Evolutionary conservation across 2,888 invertebrate genomes (phyloP), one percentile per base, ranked within the genome.

Genomic region (Drosophila sordidapex): DNA sequence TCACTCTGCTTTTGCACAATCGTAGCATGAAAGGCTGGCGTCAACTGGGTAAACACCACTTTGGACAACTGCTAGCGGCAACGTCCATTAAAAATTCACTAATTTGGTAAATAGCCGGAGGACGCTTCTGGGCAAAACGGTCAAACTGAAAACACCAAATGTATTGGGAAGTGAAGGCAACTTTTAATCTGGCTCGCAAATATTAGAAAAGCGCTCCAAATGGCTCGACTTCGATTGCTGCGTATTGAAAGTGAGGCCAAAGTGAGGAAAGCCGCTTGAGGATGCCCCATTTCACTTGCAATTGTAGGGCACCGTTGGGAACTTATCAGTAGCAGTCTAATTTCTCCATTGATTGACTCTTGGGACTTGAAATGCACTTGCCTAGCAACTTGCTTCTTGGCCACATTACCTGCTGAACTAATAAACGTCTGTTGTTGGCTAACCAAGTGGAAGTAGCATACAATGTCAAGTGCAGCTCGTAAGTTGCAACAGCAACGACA

Each of bases 381-480:
- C 11, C 27, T 27, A 11, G 54, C 15, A 18, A 54, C 8, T 33
- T 40, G n/a, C 31, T n/a, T 31, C 25, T 21, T n/a, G 48, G 27
- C 53, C 53, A n/a, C 2, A 13, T 36, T 59, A 36, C 29, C 11
- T 51, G 56, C 51, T 36, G 27, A 25, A 11, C 40, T 57, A 76
- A 76, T 63, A 52, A 57, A 48, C 46, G 25, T 40, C 35, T 51
- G 38, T 46, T 56, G 38, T 40, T 52, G 25, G 11, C 29, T 11
- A 56, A 15, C 56, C 67, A 72, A 53, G 40, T n/a, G 40, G 31
- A 56, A 64, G 59, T 38, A 51, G 65, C 76, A 73, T 76, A 65
- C 66, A 74, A 66, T 81, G 87, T 71, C 87, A 79, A 76, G 81
- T 64, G 78, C 83, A 74, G 69, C 69, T 69, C 57, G 56, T 79